Base-by-base conservation (phyloP, 2,888 invertebrate genomes). In the Proisotoma minuta region DNA sequence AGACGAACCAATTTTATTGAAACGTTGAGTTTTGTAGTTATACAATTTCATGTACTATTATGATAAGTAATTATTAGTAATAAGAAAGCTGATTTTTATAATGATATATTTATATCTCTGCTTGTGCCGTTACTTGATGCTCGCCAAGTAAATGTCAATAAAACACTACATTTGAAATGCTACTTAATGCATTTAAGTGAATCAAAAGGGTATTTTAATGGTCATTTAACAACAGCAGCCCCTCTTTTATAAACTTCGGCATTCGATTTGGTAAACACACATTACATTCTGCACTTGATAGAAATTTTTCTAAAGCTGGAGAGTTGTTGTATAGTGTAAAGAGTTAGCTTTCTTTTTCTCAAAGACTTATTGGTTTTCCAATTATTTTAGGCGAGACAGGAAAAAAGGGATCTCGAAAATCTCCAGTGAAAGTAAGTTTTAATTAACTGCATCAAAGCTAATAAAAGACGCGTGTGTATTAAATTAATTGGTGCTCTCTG, bases 341-440 rank as follows among this genome's bases (percentile, higher is more conserved):
- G n/a, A n/a, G n/a, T n/a, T n/a, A n/a, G n/a, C n/a, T n/a, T n/a
- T n/a, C n/a, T n/a, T n/a, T n/a, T n/a, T n/a, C 27, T 39, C 51
- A 34, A 34, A 24, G 23, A 52, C 52, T 49, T n/a, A 20, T 39
- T 53, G 22, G 28, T 60, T 27, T 47, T 53, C 8, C 48, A 29
- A 59, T 62, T 61, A 52, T 67, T 70, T 59, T 69, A 72, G 70
- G 72, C 65, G 69, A 68, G 51, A 59, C 70, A 56, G 57, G 68
- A 47, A 66, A 69, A 62, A 71, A 70, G 65, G 68, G 71, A 63
- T 63, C 65, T 39, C 68, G 72, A 52, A 73, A 72, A 64, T 73
- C 73, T 54, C 70, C 71, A 27, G 65, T 59, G 39, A 73, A 73
- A 71, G 73, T 73, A 68, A 66, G 65, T 54, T n/a, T n/a, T n/a